phyloP scores from a whole-genome alignment of 2,797 vertebrate species.

The Onychomys arenicola region DNA sequence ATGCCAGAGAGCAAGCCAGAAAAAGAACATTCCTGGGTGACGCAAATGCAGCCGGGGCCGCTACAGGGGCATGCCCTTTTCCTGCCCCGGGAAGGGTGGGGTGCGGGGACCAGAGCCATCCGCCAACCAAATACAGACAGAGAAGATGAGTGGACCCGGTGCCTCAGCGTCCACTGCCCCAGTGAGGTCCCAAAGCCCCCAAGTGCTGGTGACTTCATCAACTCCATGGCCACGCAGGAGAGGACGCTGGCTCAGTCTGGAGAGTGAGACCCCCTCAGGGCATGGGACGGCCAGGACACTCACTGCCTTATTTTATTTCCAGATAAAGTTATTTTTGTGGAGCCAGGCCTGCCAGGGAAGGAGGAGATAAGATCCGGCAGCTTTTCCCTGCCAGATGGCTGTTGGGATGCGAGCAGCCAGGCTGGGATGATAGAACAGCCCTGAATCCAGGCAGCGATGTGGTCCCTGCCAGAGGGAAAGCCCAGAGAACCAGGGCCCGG shows the following conservation, averaged over 20 bases:
- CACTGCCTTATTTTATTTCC: conserved; percentile 86
- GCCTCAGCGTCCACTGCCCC: not conserved
- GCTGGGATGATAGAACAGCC: conserved; percentile 68
- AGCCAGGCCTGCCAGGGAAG: conserved; percentile 88
- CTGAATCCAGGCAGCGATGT: conserved; percentile 79
- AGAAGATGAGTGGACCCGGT: not conserved
- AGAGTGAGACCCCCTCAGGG: conserved; percentile 74
- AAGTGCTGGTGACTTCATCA: conserved; percentile 47
- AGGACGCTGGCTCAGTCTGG: conserved; percentile 74
- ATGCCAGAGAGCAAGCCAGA: conserved; percentile 78
- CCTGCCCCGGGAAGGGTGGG: conserved; percentile 83
- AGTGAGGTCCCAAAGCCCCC: rapidly evolving
- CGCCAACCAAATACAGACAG: conserved; percentile 43
- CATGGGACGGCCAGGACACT: conserved; percentile 75
- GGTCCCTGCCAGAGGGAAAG: conserved; percentile 85
- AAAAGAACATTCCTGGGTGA: conserved; percentile 84
- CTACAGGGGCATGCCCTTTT: conserved; percentile 74
- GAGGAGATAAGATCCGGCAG: conserved; percentile 90
- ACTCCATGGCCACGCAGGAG: conserved; percentile 51
- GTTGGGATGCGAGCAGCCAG: conserved; percentile 84
- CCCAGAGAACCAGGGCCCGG: conserved; percentile 83
- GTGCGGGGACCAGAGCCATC: conserved; percentile 51
- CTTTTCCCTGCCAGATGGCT: conserved; percentile 90
- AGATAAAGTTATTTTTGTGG: conserved; percentile 87
- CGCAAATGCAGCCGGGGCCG: conserved; percentile 79